A percentile compares a stretch with the other conserved stretches of the same genome.
Evolutionary conservation across 2,113 vertebrate species (phyloP).

Genomic region (Caranx melampygus): DNA sequence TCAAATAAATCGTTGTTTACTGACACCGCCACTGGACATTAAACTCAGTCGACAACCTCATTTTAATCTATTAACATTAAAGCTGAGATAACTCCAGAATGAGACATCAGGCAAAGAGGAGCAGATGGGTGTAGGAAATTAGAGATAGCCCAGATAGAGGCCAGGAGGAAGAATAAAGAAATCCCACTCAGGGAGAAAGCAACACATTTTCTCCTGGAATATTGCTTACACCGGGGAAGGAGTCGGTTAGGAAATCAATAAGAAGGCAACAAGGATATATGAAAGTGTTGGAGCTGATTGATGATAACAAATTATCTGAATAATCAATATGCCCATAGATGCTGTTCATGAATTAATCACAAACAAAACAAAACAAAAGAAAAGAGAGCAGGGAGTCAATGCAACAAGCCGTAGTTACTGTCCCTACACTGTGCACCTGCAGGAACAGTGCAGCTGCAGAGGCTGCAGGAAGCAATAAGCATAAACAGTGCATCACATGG

Average conservation of each 20-base stretch:
- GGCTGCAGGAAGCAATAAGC: constrained; percentile 40
- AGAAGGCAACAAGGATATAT: constrained; percentile 72
- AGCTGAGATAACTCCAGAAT: constrained; percentile 50
- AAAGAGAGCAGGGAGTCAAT: constrained; percentile 53
- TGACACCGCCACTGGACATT: constrained; percentile 65
- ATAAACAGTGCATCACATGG: constrained; percentile 44
- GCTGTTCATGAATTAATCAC: constrained; percentile 80
- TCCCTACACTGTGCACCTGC: constrained; percentile 48
- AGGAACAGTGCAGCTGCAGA: constrained; percentile 34
- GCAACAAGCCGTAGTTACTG: constrained; percentile 63
- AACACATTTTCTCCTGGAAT: constrained; percentile 41
- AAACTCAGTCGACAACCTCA: constrained; percentile 58
- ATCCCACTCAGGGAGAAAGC: constrained; percentile 40
- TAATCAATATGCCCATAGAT: constrained; percentile 80
- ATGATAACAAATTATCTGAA: constrained; percentile 82
- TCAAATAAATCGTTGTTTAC: constrained; percentile 73
- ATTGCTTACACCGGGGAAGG: constrained; percentile 70
- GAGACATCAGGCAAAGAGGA: constrained; percentile 40
- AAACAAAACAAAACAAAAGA: constrained; percentile 11
- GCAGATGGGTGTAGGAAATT: constrained; percentile 48
- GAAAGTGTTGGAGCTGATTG: constrained; percentile 77
- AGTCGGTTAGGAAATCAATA: constrained; percentile 76
- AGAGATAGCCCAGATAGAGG: constrained; percentile 44
- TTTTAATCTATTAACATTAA: constrained; percentile 68
- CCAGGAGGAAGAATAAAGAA: constrained; percentile 48